A percentile compares a stretch with the other conserved stretches of the same genome.
These are phyloP conservation scores for Cantharis flavilabris DNA, from an alignment of 2,888 invertebrate species.

Conservation along the genomic window DNA sequence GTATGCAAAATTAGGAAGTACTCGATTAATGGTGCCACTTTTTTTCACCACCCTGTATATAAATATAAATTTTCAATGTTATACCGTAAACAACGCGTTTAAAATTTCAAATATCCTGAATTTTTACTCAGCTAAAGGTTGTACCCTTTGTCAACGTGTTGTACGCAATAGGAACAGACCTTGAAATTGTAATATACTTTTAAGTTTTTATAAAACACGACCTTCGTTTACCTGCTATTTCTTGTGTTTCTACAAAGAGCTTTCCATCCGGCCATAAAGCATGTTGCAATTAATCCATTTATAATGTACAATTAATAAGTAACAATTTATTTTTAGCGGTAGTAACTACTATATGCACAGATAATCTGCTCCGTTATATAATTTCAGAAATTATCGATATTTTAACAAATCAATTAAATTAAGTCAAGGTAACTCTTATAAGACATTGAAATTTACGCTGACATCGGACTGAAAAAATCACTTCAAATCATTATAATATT, in stretches of 20 bases:
- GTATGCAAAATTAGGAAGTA: too few species aligned
- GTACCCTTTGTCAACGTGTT: not conserved
- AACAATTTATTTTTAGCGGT: not conserved
- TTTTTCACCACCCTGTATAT: not conserved
- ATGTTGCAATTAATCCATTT: not conserved
- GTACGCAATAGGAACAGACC: conserved; percentile 19
- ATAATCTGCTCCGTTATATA: not conserved
- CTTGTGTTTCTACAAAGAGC: conserved; percentile 23
- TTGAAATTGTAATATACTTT: conserved; percentile 33
- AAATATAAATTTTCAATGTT: not conserved
- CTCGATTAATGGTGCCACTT: too few species aligned
- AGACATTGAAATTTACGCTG: not conserved
- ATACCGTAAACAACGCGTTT: not conserved
- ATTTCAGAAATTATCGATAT: not conserved
- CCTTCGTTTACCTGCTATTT: conserved; percentile 32
- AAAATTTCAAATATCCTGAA: not conserved
- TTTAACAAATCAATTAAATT: not conserved
- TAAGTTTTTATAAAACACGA: conserved; percentile 29
- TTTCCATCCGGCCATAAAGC: not conserved
- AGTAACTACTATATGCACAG: not conserved
- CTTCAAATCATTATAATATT: not conserved
- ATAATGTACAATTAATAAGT: not conserved
- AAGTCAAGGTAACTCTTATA: not conserved
- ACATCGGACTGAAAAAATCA: not conserved
- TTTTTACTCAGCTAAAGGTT: not conserved